Conservation (phyloP, 2,888 invertebrate species). For the Automeris io region DNA sequence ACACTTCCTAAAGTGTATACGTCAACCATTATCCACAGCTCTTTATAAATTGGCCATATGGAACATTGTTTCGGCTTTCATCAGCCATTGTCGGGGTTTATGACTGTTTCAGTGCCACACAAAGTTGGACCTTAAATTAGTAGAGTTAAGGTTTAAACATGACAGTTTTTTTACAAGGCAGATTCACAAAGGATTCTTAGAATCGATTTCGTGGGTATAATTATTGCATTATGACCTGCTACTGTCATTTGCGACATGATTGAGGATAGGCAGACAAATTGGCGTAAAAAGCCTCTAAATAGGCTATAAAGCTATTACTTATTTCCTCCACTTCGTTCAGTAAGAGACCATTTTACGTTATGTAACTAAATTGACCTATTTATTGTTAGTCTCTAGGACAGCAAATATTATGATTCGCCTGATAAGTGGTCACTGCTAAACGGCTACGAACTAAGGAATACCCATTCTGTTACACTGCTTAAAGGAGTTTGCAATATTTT, state of each 20-base stretch:
- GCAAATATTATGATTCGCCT: no score
- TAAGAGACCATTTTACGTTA: no score
- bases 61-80: conserved; percentile 45
- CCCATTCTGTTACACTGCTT: no score
- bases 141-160: conserved; percentile 13
- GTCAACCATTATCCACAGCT: conserved; percentile 25
- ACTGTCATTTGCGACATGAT: conserved; percentile 9
- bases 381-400: no score
- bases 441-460: no score
- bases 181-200: conserved; percentile 22
- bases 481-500: no score
- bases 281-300: no score
- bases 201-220: conserved; percentile 11
- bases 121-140: conserved; percentile 20
- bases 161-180: conserved; percentile 10
- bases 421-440: no score
- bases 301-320: no score
- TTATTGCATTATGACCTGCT: conserved; percentile 12
- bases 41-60: conserved; percentile 25
- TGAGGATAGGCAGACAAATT: not conserved
- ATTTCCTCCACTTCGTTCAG: no score
- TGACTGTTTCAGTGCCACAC: conserved; percentile 2
- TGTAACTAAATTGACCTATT: no score
- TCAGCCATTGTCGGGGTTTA: conserved; percentile 35
- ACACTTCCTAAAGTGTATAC: not conserved